Conservation (phyloP, 30 jellyfish, hydroid and myxozoan species). For the Chrysaora quinquecirrha region DNA sequence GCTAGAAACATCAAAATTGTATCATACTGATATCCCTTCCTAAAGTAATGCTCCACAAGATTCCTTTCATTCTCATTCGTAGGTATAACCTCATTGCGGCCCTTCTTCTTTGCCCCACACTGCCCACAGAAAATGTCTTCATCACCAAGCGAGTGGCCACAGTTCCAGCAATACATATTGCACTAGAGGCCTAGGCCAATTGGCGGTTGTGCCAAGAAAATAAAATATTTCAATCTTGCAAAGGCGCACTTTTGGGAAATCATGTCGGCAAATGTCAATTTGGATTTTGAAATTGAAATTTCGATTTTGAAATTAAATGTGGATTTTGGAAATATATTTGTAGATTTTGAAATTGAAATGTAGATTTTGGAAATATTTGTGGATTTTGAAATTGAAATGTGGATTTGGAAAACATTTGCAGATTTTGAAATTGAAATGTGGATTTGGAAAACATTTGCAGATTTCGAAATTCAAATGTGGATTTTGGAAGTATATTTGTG, state of each 20-base stretch:
- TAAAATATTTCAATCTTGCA: no score
- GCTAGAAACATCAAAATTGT: neutral
- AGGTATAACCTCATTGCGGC: neutral
- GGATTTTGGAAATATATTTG: neutral
- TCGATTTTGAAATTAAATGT: neutral
- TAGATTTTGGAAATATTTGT: neutral
- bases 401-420: neutral
- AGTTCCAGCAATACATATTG: conserved; percentile 5
- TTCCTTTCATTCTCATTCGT: conserved; percentile 11
- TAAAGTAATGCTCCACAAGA: conserved; percentile 7
- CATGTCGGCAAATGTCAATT: neutral
- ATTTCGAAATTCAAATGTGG: neutral
- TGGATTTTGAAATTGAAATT: neutral
- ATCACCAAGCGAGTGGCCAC: neutral
- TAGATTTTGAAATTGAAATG: neutral
- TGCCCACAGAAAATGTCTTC: conserved; percentile 2
- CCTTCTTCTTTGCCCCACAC: conserved; percentile 4
- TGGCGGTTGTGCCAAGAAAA: no score
- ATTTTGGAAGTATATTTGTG: neutral
- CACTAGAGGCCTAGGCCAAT: neutral
- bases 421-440: neutral
- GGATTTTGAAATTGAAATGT: neutral
- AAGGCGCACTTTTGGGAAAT: neutral
- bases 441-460: neutral
- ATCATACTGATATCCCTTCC: conserved; percentile 13